Evolutionary conservation across 2,797 vertebrate genomes (phyloP).

Genomic region (Kryptolebias ocellatus): DNA sequence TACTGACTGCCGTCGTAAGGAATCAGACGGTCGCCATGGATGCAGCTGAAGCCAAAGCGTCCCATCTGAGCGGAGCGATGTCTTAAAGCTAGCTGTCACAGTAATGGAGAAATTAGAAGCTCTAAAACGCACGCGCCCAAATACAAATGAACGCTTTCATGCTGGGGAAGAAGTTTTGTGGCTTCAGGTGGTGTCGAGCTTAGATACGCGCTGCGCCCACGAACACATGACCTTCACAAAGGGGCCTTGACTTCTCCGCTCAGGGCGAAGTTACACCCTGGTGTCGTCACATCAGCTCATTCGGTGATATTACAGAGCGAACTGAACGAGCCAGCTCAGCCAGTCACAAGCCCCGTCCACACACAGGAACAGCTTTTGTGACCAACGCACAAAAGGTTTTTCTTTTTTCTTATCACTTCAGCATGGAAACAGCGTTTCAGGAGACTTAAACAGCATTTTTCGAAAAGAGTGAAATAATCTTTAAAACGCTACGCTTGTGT

Average conservation of each 20-base stretch:
- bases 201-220: not conserved
- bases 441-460: too few species aligned
- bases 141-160: conserved; percentile 8
- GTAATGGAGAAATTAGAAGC: conserved; percentile 5
- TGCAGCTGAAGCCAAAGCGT: conserved; percentile 55
- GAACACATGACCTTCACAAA: conserved; percentile 16
- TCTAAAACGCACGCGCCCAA: conserved; percentile 1
- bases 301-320: conserved; percentile 19
- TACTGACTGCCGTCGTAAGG: conserved; percentile 43
- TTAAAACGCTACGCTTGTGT: too few species aligned
- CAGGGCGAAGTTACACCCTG: conserved; percentile 30
- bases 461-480: too few species aligned
- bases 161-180: not conserved
- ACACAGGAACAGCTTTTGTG: too few species aligned
- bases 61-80: conserved; percentile 19
- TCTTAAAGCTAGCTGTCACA: not conserved
- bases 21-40: conserved; percentile 75
- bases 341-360: too few species aligned
- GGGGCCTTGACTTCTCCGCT: conserved; percentile 12
- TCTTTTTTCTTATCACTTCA: too few species aligned
- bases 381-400: too few species aligned
- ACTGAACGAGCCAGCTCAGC: too few species aligned
- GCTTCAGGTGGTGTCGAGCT: conserved; percentile 7
- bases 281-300: conserved; percentile 21
- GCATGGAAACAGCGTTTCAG: too few species aligned